These are phyloP conservation scores for Bombus sylvicola DNA, from an alignment of 1,140 invertebrate genomes.

Conservation along the genomic window DNA sequence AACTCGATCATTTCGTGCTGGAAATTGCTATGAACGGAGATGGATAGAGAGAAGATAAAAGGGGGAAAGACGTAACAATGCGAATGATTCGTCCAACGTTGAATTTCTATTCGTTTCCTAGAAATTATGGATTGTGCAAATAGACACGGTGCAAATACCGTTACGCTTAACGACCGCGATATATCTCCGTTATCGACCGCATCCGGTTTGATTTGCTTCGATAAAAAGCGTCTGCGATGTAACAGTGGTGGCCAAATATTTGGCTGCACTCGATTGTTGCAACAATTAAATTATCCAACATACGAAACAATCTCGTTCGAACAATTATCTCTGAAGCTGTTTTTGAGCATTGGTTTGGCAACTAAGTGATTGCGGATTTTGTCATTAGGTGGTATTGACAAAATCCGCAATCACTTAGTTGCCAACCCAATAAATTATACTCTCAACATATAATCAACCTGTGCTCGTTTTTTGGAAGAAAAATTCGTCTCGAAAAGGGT, in stretches of 20 bases:
- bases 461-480: too few relatives aligned
- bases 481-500: too few relatives aligned
- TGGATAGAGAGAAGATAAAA: neutral
- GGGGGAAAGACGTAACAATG: neutral
- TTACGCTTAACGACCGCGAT: neutral
- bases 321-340: too few relatives aligned
- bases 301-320: neutral
- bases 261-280: neutral
- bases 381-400: too few relatives aligned
- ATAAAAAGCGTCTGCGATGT: neutral
- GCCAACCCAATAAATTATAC: too few relatives aligned
- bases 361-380: too few relatives aligned
- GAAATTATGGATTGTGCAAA: conserved; percentile 31
- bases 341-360: too few relatives aligned
- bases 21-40: neutral
- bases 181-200: conserved; percentile 3
- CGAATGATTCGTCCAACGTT: neutral
- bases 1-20: conserved; percentile 2
- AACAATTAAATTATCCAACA: neutral
- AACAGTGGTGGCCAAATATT: neutral
- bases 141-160: conserved; percentile 18
- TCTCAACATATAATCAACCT: too few relatives aligned
- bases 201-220: neutral
- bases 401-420: too few relatives aligned
- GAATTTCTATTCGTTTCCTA: neutral